Base-by-base conservation (phyloP, 2,888 invertebrate species). In the Microplitis deprimator region DNA sequence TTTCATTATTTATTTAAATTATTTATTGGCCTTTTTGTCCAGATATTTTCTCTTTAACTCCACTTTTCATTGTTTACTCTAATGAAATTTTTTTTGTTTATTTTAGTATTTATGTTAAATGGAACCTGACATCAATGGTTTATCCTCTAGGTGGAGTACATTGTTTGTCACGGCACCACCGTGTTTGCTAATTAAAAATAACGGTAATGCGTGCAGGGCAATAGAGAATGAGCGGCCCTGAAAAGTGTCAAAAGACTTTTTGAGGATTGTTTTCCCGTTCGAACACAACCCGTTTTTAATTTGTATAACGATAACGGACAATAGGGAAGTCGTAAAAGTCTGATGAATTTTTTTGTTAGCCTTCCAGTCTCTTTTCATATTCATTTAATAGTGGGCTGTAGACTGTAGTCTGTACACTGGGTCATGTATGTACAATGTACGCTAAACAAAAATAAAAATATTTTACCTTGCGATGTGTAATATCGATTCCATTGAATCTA, bases 41-140 rank as follows among this genome's bases (percentile, higher is more conserved):
- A 29, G 29, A 29, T 68, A 64, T 75, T 77, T 78, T 65, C 41
- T 65, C 40, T 50, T 70, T 59, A 59, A 67, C 29, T 4, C 29
- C 29, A 4, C 61, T 59, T 65, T 73, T 73, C 76, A 74, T 80
- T 74, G 62, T 71, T 8, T 8, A 13, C 60, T 60, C 67, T 17
- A 16, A 41, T 6, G 73, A 79, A 73, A 77, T 73, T 73, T 64
- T 10, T 29, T 29, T 29, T 29, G 29, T 13, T 39, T 20, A 68
- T 60, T 77, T 77, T 76, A 2, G 29, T 29, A 29, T 29, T 29
- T 29, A 29, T 29, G 29, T 29, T 13, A 50, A 50, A 50, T 50
- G 13, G 50, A 50, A 50, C 50, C 50, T 50, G 50, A 8, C 50
- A 29, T 29, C 20, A 62, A 17, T 13, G n/a, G 3, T 62, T 62